Conservation (phyloP, 2,113 vertebrate species). For the Colossoma macropomum region DNA sequence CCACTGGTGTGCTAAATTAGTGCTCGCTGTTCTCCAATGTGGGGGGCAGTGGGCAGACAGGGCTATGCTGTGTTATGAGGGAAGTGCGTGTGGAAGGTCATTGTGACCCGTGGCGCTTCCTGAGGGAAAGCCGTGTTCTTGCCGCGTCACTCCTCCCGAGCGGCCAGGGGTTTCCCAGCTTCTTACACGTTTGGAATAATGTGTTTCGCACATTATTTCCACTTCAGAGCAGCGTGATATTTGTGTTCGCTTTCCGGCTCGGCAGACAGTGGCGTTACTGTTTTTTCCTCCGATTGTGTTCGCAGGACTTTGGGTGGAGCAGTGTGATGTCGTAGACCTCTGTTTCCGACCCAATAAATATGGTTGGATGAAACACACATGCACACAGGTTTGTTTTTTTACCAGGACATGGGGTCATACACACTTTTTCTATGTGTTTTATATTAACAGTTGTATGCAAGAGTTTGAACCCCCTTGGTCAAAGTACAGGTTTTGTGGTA, state of each 20-base stretch:
- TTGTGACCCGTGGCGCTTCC: slow-evolving; percentile 10
- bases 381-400: neutral
- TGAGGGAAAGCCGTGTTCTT: slow-evolving; percentile 5
- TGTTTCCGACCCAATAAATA: slow-evolving; percentile 31
- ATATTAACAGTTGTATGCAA: too few species aligned
- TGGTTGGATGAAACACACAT: neutral
- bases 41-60: neutral
- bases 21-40: neutral
- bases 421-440: too few species aligned
- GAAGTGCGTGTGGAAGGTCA: neutral
- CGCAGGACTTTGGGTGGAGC: slow-evolving; percentile 25
- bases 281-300: slow-evolving; percentile 46
- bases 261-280: slow-evolving; percentile 14
- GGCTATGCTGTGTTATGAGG: neutral
- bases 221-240: slow-evolving; percentile 28
- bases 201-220: slow-evolving; percentile 38
- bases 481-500: too few species aligned
- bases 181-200: slow-evolving; percentile 14
- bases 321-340: slow-evolving; percentile 12
- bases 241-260: slow-evolving; percentile 35
- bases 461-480: too few species aligned
- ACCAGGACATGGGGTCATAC: neutral
- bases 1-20: neutral
- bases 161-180: slow-evolving; percentile 39
- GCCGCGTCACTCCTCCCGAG: slow-evolving; percentile 11